phyloP scores from a whole-genome alignment of 2,888 invertebrate species.

The Pollenia angustigena region DNA sequence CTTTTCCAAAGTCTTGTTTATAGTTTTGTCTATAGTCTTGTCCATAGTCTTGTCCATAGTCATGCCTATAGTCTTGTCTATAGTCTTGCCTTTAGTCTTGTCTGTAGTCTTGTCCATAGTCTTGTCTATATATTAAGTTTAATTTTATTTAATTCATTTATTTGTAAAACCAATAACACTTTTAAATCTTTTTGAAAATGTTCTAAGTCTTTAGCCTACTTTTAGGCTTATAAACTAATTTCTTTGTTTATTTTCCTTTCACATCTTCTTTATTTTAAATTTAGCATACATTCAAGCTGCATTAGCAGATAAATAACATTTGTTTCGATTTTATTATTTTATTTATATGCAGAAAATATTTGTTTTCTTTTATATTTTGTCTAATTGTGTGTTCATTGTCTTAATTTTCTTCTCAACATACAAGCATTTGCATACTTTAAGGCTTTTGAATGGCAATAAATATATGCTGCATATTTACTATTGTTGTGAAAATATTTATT shows the following conservation, averaged over 20 bases:
- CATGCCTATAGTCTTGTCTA: too few species aligned
- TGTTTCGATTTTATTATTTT: not conserved
- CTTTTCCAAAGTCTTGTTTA: too few species aligned
- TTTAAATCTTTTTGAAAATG: not conserved
- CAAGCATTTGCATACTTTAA: not conserved
- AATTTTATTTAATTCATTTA: not conserved
- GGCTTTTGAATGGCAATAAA: not conserved
- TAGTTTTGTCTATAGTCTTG: too few species aligned
- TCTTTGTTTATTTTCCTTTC: not conserved
- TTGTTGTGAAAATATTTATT: not conserved
- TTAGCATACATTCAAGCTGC: too few species aligned
- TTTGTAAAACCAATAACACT: not conserved
- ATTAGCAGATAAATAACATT: not conserved
- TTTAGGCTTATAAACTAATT: not conserved
- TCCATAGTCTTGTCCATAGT: too few species aligned
- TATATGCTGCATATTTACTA: not conserved
- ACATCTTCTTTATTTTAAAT: not conserved
- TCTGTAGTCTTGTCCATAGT: too few species aligned
- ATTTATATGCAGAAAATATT: slow-evolving; percentile 1
- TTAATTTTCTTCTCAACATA: not conserved
- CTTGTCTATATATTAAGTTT: not conserved
- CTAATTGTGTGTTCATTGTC: slow-evolving; percentile 8
- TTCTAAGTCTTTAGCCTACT: not conserved
- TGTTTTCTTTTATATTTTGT: not conserved
- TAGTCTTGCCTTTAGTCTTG: too few species aligned